Evolutionary conservation across 2,113 vertebrate genomes (phyloP).

Genomic region (Physeter macrocephalus): DNA sequence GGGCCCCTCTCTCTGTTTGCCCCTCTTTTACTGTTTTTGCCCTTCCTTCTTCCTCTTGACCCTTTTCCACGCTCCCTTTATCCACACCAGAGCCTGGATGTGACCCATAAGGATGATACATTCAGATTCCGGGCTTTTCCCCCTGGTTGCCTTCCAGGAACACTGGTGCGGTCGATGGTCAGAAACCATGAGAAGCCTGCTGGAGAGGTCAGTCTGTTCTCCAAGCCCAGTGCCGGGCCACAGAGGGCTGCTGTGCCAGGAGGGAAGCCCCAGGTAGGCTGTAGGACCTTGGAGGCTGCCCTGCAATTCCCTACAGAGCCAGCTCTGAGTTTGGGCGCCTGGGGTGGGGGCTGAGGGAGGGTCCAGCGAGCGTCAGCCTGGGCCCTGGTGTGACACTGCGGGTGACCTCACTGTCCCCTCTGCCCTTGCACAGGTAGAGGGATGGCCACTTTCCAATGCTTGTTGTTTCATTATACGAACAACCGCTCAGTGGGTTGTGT

Average conservation of each 20-base stretch:
- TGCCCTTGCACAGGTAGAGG: not conserved
- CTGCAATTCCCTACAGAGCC: not conserved
- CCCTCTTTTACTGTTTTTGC: not conserved
- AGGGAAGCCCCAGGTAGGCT: conserved; percentile 51
- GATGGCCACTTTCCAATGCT: not conserved
- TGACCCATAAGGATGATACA: not conserved
- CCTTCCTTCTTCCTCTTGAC: not conserved
- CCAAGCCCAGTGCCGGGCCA: not conserved
- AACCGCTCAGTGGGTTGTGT: not conserved
- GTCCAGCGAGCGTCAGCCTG: not conserved
- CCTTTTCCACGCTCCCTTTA: not conserved
- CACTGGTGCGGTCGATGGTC: conserved; percentile 57
- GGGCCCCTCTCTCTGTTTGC: not conserved
- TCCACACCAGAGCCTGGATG: not conserved
- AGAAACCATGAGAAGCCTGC: conserved; percentile 71
- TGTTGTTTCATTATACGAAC: not conserved
- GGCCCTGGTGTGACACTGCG: not conserved
- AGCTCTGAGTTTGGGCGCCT: not conserved
- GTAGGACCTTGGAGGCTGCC: not conserved
- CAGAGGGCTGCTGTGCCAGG: not conserved
- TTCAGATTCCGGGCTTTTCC: not conserved
- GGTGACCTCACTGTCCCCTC: not conserved
- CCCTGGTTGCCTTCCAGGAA: conserved; percentile 51
- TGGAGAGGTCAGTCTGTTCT: conserved; percentile 54
- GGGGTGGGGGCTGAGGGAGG: not conserved